Conservation (phyloP, 2,797 vertebrate species). For the Austrolebias charrua region DNA sequence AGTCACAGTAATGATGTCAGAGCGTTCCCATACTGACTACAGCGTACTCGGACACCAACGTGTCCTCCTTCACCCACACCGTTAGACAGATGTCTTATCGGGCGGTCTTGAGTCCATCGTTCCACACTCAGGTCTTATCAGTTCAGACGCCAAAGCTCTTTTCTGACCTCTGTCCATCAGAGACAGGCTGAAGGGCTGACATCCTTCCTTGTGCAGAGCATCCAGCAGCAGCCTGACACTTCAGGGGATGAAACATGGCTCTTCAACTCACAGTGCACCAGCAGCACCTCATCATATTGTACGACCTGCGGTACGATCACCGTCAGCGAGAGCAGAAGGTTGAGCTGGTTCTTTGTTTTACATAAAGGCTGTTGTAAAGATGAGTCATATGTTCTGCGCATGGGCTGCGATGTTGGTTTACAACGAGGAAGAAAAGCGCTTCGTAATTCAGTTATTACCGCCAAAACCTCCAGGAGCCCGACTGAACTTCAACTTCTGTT, state of each 20-base stretch:
- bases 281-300: background rate
- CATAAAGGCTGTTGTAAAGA: conserved; percentile 32
- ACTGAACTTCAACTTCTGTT: background rate
- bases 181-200: conserved; percentile 23
- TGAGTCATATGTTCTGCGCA: conserved; percentile 38
- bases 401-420: conserved; percentile 5
- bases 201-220: conserved; percentile 31
- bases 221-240: background rate
- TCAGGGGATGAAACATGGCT: background rate
- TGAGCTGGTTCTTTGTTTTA: conserved; percentile 17
- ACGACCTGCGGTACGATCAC: conserved; percentile 3
- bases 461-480: background rate
- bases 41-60: conserved; percentile 16
- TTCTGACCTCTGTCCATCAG: conserved; percentile 20
- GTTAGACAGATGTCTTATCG: conserved; percentile 43
- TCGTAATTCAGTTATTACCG: background rate
- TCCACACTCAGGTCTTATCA: conserved; percentile 75
- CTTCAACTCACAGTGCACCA: background rate
- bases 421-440: background rate
- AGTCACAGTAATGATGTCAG: conserved; percentile 9
- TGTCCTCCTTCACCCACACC: conserved; percentile 8
- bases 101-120: conserved; percentile 70
- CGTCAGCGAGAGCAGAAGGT: conserved; percentile 6
- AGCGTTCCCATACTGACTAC: conserved; percentile 22
- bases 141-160: conserved; percentile 49